Percentiles rank a stretch among this genome's conserved stretches.
These are phyloP conservation scores for Ditula angustiorana DNA, from an alignment of 2,888 invertebrate species.

Conservation along the genomic window DNA sequence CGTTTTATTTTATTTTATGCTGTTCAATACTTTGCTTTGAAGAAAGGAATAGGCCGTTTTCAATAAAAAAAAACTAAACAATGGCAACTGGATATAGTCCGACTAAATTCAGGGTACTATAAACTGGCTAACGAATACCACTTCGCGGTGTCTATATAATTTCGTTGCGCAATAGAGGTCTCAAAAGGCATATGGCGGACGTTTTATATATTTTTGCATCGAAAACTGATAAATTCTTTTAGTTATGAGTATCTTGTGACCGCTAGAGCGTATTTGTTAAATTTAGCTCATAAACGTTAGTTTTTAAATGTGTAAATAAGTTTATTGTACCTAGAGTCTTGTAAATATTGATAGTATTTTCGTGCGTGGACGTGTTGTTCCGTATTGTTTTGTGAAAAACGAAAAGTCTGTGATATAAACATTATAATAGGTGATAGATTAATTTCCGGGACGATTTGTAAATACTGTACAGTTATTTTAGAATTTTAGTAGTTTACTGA, in stretches of 20 bases:
- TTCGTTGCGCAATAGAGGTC: constrained; percentile 70
- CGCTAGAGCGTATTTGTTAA: constrained; percentile 83
- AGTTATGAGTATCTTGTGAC: constrained; percentile 85
- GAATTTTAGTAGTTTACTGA: constrained; percentile 82
- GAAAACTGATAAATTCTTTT: constrained; percentile 86
- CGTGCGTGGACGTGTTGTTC: constrained; percentile 86
- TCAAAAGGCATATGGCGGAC: constrained; percentile 86
- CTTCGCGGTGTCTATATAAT: constrained; percentile 45
- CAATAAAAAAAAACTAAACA: constrained; percentile 45
- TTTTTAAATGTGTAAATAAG: constrained; percentile 85
- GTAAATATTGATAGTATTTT: constrained; percentile 84
- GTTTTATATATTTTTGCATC: constrained; percentile 86
- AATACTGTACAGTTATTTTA: constrained; percentile 83
- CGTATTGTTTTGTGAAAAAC: constrained; percentile 85
- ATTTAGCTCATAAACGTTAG: constrained; percentile 83
- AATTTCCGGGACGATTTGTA: constrained; percentile 83
- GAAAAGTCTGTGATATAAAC: constrained; percentile 88
- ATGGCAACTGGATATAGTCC: constrained; percentile 77
- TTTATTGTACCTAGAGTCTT: constrained; percentile 82
- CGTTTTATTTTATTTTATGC: neutral
- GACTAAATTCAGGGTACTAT: constrained; percentile 53
- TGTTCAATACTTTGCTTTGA: neutral
- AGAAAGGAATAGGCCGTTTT: constrained; percentile 40
- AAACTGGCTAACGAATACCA: constrained; percentile 33
- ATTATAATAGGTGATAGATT: constrained; percentile 82